A percentile compares a stretch with the other conserved stretches of the same genome.
These are phyloP conservation scores for Acipenser ruthenus DNA, from an alignment of 2,797 vertebrate species.

Conservation along the genomic window DNA sequence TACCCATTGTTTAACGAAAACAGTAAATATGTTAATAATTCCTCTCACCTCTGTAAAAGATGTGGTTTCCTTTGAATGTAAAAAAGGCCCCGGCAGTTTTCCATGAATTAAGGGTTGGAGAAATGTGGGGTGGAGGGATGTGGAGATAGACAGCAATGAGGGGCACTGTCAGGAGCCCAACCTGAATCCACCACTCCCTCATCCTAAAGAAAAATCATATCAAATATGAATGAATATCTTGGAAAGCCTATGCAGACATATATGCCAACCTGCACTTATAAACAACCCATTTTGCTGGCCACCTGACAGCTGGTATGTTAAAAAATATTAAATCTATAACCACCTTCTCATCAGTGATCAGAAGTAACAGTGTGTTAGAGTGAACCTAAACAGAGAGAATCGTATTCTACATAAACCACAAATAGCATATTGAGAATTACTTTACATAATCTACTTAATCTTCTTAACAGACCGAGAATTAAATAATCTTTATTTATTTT, in stretches of 20 bases:
- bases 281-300: not conserved
- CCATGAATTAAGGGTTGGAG: slow-evolving; percentile 77
- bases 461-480: no score
- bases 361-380: not conserved
- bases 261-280: not conserved
- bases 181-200: slow-evolving; percentile 90
- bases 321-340: no score
- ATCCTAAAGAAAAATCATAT: slow-evolving; percentile 49
- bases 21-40: not conserved
- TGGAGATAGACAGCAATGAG: slow-evolving; percentile 84
- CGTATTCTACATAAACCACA: not conserved
- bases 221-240: not conserved
- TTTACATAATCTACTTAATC: no score
- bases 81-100: slow-evolving; percentile 63
- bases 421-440: no score
- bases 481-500: no score
- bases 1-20: not conserved
- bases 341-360: not conserved
- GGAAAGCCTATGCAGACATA: not conserved
- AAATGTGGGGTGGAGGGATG: slow-evolving; percentile 78
- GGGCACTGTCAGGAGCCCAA: slow-evolving; percentile 72
- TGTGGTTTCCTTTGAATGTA: slow-evolving; percentile 64
- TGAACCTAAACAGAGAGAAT: not conserved
- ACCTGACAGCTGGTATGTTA: not conserved
- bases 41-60: slow-evolving; percentile 82